phyloP scores from a whole-genome alignment of 2,888 invertebrate species.

The Aleiodes leptofemur region DNA sequence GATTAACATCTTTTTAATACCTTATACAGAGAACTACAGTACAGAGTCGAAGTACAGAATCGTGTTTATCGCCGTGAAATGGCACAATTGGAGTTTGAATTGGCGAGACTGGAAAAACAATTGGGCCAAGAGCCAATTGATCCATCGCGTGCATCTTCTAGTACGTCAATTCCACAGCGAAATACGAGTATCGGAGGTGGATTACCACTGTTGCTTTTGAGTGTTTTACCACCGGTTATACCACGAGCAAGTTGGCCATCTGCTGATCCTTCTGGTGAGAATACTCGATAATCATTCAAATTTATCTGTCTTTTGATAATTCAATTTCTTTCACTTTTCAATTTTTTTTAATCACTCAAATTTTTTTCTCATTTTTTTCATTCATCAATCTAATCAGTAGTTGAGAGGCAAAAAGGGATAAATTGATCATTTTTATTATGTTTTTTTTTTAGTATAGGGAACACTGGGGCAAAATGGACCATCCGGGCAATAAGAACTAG shows the following conservation, averaged over 20 bases:
- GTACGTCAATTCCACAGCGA: slow-evolving; percentile 78
- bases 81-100: slow-evolving; percentile 86
- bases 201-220: slow-evolving; percentile 82
- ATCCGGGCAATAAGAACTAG: too few relatives aligned
- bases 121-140: slow-evolving; percentile 78
- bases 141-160: slow-evolving; percentile 77
- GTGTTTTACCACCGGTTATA: slow-evolving; percentile 85
- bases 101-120: slow-evolving; percentile 83
- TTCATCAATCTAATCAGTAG: too few relatives aligned
- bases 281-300: background rate
- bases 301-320: background rate
- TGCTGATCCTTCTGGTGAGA: slow-evolving; percentile 78
- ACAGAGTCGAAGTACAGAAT: slow-evolving; percentile 93
- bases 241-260: slow-evolving; percentile 88
- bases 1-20: slow-evolving; percentile 9
- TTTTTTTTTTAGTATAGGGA: too few relatives aligned
- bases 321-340: too few relatives aligned
- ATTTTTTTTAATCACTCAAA: too few relatives aligned
- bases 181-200: slow-evolving; percentile 84
- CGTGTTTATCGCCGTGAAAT: slow-evolving; percentile 91
- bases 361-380: too few relatives aligned
- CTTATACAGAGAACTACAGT: slow-evolving; percentile 81
- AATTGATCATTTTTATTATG: too few relatives aligned
- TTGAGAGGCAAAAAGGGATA: too few relatives aligned
- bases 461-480: too few relatives aligned